These are phyloP conservation scores for Leistus spinibarbis DNA, from an alignment of 2,888 invertebrate species.

Conservation along the genomic window DNA sequence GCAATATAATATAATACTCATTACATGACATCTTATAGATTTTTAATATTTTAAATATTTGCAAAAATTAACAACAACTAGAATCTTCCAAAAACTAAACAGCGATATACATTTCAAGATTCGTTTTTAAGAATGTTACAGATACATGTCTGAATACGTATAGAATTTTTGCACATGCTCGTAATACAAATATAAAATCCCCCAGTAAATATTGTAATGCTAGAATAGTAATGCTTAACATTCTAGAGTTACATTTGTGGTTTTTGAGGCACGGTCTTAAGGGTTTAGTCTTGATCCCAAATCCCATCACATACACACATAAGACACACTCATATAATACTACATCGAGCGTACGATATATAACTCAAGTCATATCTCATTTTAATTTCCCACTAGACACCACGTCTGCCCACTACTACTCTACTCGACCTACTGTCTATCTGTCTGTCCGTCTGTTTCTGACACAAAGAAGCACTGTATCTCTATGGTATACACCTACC, in stretches of 20 bases:
- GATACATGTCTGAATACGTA: too few species aligned
- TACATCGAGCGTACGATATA: not conserved
- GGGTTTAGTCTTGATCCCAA: not conserved
- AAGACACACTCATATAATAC: not conserved
- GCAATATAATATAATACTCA: too few species aligned
- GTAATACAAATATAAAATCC: too few species aligned
- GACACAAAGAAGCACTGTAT: not conserved
- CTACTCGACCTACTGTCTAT: not conserved
- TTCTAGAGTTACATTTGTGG: not conserved
- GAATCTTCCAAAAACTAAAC: too few species aligned
- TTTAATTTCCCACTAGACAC: constrained; percentile 29
- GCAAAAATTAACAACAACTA: too few species aligned
- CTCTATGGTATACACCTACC: not conserved
- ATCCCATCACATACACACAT: not conserved
- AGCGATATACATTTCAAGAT: too few species aligned
- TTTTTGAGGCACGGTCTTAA: not conserved
- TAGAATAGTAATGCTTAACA: too few species aligned
- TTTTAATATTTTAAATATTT: too few species aligned
- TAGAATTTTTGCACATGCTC: too few species aligned
- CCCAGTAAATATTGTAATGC: too few species aligned
- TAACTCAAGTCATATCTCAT: constrained; percentile 27
- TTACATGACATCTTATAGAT: too few species aligned
- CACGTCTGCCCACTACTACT: constrained; percentile 4
- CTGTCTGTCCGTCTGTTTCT: not conserved
- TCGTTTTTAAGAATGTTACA: too few species aligned